A percentile compares a stretch with the other conserved stretches of the same genome.
These are phyloP conservation scores for Drosophila simulans DNA, from an alignment of 1,140 invertebrate genomes.

Conservation along the genomic window DNA sequence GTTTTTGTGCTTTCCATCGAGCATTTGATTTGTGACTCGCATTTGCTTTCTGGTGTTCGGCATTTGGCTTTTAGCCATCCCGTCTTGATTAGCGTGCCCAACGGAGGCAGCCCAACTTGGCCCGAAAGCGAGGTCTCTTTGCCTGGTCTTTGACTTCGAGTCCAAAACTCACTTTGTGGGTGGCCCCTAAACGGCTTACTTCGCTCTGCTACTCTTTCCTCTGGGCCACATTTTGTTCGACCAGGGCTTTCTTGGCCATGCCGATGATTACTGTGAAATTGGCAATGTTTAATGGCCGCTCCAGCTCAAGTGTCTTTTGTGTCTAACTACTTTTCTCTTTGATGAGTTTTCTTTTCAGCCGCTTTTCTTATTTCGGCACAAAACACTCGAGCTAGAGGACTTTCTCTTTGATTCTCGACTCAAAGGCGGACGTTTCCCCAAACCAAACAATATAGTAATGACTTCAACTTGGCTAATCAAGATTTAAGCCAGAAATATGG, in stretches of 20 bases:
- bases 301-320: constrained; percentile 55
- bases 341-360: constrained; percentile 69
- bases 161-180: constrained; percentile 53
- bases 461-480: constrained; percentile 29
- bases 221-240: constrained; percentile 44
- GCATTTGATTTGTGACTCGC: constrained; percentile 60
- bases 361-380: constrained; percentile 35
- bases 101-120: constrained; percentile 62
- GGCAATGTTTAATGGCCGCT: constrained; percentile 75
- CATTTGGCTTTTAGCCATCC: constrained; percentile 24
- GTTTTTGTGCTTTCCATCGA: constrained; percentile 63
- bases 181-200: constrained; percentile 76
- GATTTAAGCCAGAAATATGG: constrained; percentile 26
- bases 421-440: background rate
- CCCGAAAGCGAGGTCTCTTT: constrained; percentile 61
- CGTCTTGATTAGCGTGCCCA: constrained; percentile 71
- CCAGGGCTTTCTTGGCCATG: constrained; percentile 44
- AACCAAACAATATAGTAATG: constrained; percentile 28
- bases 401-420: constrained; percentile 55
- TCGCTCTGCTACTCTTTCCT: constrained; percentile 69
- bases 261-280: constrained; percentile 78
- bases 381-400: constrained; percentile 43
- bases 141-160: constrained; percentile 51
- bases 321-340: constrained; percentile 74
- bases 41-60: constrained; percentile 33